A percentile compares a stretch with the other conserved stretches of the same genome.
phyloP scores from a whole-genome alignment of 2,113 vertebrate genomes.

The Myocastor coypus region DNA sequence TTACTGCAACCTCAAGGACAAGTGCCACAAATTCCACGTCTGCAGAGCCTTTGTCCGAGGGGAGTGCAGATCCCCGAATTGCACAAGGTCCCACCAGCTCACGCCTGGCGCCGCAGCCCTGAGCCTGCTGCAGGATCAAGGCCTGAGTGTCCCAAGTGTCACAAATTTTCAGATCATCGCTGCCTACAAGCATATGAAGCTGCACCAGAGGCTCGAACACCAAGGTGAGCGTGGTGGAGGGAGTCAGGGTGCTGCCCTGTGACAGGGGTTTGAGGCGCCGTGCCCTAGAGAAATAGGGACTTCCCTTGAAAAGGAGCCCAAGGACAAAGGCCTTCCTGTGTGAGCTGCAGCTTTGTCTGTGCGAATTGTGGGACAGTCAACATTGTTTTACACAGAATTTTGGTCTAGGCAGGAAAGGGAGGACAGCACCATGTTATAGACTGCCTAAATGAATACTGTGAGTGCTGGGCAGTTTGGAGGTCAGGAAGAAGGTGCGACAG shows the following conservation, averaged over 20 bases:
- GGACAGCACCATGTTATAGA: not conserved
- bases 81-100: slow-evolving; percentile 85
- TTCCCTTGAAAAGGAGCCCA: not conserved
- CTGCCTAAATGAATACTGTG: not conserved
- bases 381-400: not conserved
- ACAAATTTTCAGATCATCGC: slow-evolving; percentile 85
- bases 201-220: slow-evolving; percentile 50
- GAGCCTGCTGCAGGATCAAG: slow-evolving; percentile 75
- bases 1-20: slow-evolving; percentile 76
- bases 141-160: slow-evolving; percentile 58
- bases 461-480: not conserved
- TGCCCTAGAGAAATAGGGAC: not conserved
- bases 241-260: rapidly evolving
- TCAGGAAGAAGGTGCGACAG: not conserved
- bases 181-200: slow-evolving; percentile 69
- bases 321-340: not conserved
- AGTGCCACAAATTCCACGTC: slow-evolving; percentile 86
- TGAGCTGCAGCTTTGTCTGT: not conserved
- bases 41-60: slow-evolving; percentile 86
- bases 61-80: slow-evolving; percentile 80
- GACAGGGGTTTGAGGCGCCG: not conserved
- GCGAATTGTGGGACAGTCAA: not conserved
- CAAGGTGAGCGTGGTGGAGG: slow-evolving; percentile 71
- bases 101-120: not conserved
- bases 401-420: not conserved